These are phyloP conservation scores for Euura lappo DNA, from an alignment of 1,140 invertebrate species.

Conservation along the genomic window DNA sequence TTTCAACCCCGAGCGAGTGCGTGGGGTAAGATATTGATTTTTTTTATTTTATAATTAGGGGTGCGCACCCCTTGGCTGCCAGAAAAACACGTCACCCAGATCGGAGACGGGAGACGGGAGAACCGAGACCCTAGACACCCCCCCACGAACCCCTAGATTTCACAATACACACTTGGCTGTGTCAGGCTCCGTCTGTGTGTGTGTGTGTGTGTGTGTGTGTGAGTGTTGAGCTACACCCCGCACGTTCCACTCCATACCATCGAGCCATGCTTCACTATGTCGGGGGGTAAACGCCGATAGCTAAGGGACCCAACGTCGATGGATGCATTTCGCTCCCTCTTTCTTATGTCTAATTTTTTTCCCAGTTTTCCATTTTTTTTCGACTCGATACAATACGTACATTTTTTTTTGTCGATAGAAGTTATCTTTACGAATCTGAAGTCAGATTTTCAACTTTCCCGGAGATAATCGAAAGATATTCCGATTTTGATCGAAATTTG, in stretches of 20 bases:
- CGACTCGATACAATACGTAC: too few species aligned
- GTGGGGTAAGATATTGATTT: constrained; percentile 62
- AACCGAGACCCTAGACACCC: neutral
- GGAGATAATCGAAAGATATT: too few species aligned
- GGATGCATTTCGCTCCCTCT: too few species aligned
- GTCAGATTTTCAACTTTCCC: too few species aligned
- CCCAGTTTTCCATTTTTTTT: too few species aligned
- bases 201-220: neutral
- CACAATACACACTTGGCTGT: neutral
- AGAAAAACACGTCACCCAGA: constrained; percentile 55
- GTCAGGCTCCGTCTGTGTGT: neutral
- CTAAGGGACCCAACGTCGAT: too few species aligned
- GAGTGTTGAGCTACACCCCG: neutral
- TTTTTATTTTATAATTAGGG: constrained; percentile 63
- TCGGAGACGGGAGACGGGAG: constrained; percentile 5
- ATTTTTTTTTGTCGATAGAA: too few species aligned
- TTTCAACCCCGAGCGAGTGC: constrained; percentile 31
- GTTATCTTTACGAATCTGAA: too few species aligned
- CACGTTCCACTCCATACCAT: neutral
- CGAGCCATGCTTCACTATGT: neutral
- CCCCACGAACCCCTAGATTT: neutral
- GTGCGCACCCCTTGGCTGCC: constrained; percentile 54
- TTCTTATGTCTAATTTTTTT: too few species aligned
- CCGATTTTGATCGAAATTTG: too few species aligned
- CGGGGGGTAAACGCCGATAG: neutral